These are phyloP conservation scores for Telenomus remus DNA, from an alignment of 1,140 invertebrate species.

Conservation along the genomic window DNA sequence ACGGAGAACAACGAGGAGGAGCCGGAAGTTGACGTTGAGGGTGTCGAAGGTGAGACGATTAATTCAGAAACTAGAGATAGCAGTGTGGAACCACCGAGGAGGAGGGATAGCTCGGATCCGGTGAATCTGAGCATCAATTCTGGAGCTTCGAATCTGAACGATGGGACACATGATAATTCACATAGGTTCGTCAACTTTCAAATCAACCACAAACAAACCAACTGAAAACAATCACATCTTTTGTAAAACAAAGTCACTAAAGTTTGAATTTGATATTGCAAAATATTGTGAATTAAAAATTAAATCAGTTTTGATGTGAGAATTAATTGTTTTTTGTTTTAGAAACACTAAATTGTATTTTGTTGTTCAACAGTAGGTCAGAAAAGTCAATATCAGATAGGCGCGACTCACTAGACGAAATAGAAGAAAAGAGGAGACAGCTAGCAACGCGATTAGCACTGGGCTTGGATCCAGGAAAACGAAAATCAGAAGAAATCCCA, in stretches of 20 bases:
- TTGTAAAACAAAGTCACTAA: no score
- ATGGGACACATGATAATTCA: conserved; percentile 68
- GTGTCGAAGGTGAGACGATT: conserved; percentile 75
- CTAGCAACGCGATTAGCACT: conserved; percentile 68
- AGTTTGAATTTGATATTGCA: no score
- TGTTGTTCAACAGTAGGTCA: conserved; percentile 20
- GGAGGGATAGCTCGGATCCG: conserved; percentile 79
- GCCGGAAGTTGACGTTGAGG: conserved; percentile 76
- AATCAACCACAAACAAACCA: no score
- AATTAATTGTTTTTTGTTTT: neutral
- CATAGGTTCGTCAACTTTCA: conserved; percentile 63
- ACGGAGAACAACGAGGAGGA: conserved; percentile 77
- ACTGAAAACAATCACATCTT: no score
- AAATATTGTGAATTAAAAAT: neutral
- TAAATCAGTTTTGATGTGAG: no score
- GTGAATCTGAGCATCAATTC: conserved; percentile 83
- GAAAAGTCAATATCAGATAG: conserved; percentile 67
- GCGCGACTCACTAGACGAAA: conserved; percentile 73
- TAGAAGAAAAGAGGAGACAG: conserved; percentile 72
- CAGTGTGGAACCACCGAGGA: conserved; percentile 70
- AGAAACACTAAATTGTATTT: neutral
- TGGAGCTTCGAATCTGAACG: conserved; percentile 70
- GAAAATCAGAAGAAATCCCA: conserved; percentile 73
- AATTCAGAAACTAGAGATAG: conserved; percentile 72
- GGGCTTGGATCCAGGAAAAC: conserved; percentile 70